These are phyloP conservation scores for Glaucidium brasilianum DNA, from an alignment of 2,113 vertebrate genomes.

Conservation along the genomic window DNA sequence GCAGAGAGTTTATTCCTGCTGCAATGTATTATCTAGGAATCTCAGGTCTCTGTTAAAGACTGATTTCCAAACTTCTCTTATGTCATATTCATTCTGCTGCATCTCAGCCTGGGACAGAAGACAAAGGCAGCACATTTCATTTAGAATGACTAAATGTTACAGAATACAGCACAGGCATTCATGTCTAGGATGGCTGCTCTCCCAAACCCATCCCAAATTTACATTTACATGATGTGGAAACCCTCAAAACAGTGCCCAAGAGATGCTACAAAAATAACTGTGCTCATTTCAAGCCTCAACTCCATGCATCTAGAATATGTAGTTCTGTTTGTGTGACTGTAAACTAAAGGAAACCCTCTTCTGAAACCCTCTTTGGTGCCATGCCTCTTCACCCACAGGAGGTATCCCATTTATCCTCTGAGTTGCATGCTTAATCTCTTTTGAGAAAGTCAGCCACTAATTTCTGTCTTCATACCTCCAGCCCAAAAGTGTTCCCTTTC, in stretches of 20 bases:
- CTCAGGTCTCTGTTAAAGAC: background rate
- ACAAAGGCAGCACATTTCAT: background rate
- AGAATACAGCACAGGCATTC: background rate
- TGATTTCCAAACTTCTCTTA: background rate
- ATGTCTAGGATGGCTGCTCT: background rate
- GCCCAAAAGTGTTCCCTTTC: background rate
- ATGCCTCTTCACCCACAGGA: background rate
- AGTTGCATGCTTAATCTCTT: background rate
- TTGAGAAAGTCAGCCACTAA: background rate
- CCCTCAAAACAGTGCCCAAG: background rate
- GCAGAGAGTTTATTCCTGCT: background rate
- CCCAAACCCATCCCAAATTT: background rate
- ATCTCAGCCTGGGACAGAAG: background rate
- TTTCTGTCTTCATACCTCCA: background rate
- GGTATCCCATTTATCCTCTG: background rate
- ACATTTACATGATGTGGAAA: background rate
- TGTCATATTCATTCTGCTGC: background rate
- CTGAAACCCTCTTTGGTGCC: background rate
- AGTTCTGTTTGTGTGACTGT: background rate
- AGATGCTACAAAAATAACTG: background rate
- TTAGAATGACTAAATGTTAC: background rate
- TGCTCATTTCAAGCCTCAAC: background rate
- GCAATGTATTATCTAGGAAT: background rate
- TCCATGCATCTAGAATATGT: background rate
- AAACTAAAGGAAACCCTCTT: background rate